Evolutionary conservation across 2,888 invertebrate species (phyloP).

Genomic region (Siphonodentalium dalli): DNA sequence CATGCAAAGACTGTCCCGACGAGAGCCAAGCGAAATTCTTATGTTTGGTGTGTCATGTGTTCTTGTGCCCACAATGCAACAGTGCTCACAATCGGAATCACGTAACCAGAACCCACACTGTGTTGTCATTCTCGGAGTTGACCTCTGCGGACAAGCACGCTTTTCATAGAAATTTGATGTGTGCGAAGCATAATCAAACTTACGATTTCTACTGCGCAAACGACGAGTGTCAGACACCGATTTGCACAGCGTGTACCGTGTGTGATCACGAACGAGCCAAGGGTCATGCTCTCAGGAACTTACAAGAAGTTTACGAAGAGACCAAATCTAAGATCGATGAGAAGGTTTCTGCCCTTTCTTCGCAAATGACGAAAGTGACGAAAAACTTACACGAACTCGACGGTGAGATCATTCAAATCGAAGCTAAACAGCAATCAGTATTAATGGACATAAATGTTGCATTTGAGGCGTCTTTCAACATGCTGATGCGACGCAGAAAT

Average conservation of each 20-base stretch:
- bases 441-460: slow-evolving; percentile 37
- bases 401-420: slow-evolving; percentile 35
- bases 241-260: slow-evolving; percentile 37
- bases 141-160: slow-evolving; percentile 34
- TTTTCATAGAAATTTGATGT: slow-evolving; percentile 32
- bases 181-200: slow-evolving; percentile 32
- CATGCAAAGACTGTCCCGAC: slow-evolving; percentile 40
- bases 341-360: slow-evolving; percentile 27
- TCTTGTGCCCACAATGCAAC: slow-evolving; percentile 37
- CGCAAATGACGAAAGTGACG: slow-evolving; percentile 32
- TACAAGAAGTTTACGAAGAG: slow-evolving; percentile 30
- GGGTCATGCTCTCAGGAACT: slow-evolving; percentile 35
- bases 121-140: slow-evolving; percentile 30
- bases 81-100: slow-evolving; percentile 33
- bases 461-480: slow-evolving; percentile 27
- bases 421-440: slow-evolving; percentile 37
- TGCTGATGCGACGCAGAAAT: slow-evolving; percentile 25
- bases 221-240: slow-evolving; percentile 33
- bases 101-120: slow-evolving; percentile 32
- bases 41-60: slow-evolving; percentile 39
- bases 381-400: slow-evolving; percentile 32
- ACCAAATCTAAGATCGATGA: slow-evolving; percentile 31
- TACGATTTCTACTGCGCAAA: slow-evolving; percentile 36
- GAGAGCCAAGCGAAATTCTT: slow-evolving; percentile 35
- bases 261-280: slow-evolving; percentile 35